Evolutionary conservation across 2,888 invertebrate genomes (phyloP).

Genomic region (Melikaiella ostensackeni): DNA sequence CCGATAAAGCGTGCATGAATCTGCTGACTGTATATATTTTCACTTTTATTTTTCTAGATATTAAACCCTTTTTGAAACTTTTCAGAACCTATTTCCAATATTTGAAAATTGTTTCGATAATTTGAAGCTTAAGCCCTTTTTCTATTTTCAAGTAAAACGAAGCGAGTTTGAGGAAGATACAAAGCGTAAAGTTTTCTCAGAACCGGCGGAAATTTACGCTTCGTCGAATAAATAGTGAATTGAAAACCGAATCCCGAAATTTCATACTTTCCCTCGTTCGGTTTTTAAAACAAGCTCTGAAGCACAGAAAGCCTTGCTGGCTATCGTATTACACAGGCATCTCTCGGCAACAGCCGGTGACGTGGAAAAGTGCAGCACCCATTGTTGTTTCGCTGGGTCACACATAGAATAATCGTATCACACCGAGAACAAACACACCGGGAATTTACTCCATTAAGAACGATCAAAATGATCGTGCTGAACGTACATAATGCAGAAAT

Average conservation of each 20-base stretch:
- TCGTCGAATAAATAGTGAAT: constrained; percentile 3
- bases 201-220: neutral
- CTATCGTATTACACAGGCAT: constrained; percentile 19
- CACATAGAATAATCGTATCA: neutral
- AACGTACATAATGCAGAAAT: neutral
- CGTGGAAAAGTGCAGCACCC: constrained; percentile 3
- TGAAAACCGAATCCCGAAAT: constrained; percentile 14
- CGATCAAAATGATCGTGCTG: constrained; percentile 7
- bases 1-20: no score
- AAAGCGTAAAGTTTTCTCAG: constrained; percentile 15
- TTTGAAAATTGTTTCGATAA: no score
- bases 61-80: no score
- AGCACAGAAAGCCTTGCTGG: neutral
- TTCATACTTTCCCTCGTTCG: neutral
- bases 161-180: neutral
- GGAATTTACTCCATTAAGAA: constrained; percentile 13
- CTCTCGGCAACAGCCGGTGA: constrained; percentile 5
- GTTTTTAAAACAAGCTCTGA: constrained; percentile 5
- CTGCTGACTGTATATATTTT: no score
- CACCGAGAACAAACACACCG: neutral
- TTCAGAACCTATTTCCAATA: no score
- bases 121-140: no score
- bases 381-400: constrained; percentile 26
- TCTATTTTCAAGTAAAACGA: no score
- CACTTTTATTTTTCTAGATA: no score